A percentile compares a stretch with the other conserved stretches of the same genome.
Conservation (phyloP, 2,113 vertebrate species). For the Oxygymnocypris stewartii region DNA sequence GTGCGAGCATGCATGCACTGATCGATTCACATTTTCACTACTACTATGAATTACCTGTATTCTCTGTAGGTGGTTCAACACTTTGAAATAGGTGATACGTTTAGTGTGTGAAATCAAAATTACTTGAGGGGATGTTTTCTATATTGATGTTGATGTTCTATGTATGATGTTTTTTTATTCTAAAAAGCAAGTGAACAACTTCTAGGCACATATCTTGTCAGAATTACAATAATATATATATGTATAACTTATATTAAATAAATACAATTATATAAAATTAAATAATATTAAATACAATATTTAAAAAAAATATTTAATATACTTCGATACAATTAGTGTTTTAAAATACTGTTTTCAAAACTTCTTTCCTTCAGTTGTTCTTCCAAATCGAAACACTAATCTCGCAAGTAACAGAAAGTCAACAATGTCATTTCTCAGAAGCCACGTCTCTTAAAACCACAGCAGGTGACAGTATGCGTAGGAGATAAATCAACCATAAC, state of each 20-base stretch:
- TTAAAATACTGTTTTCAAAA: background rate
- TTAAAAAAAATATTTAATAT: too few relatives aligned
- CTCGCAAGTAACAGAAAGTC: background rate
- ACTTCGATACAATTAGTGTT: background rate
- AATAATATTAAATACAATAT: too few relatives aligned
- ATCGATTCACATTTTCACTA: background rate
- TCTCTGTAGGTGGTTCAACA: background rate
- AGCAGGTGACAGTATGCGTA: constrained; percentile 38
- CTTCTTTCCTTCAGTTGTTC: background rate
- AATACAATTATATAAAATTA: too few relatives aligned
- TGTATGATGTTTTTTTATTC: too few relatives aligned
- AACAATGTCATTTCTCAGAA: constrained; percentile 48
- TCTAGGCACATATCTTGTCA: background rate
- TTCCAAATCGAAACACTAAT: constrained; percentile 4
- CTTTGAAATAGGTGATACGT: background rate
- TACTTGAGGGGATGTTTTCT: background rate
- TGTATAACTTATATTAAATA: too few relatives aligned
- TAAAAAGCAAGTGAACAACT: background rate
- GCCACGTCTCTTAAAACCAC: constrained; percentile 41
- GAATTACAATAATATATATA: too few relatives aligned
- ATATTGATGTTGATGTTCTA: too few relatives aligned
- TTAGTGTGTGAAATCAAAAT: background rate
- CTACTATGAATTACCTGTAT: background rate
- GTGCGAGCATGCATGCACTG: background rate
- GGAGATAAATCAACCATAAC: constrained; percentile 37